Base-by-base conservation (phyloP, 2,797 vertebrate genomes). In the Mus minutoides region DNA sequence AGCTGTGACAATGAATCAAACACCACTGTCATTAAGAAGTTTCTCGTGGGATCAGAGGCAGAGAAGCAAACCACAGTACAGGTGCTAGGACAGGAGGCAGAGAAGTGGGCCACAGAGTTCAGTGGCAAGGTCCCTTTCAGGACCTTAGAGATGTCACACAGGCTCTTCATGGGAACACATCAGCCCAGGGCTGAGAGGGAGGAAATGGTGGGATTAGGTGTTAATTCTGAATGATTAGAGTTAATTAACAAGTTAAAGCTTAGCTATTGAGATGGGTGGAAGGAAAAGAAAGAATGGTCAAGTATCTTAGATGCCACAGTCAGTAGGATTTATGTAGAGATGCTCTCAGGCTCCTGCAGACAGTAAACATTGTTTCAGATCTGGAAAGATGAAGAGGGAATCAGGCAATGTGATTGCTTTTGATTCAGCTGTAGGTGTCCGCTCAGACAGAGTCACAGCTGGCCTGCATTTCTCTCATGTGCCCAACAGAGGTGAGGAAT, bases 361-460 rank as follows among this genome's bases (percentile, higher is more conserved):
- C 7, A 78, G 9, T 52, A 24, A 87, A 90, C 40, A 16, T 80
- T 60, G n/a, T 46, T 73, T 73, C 31, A 34, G 71, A 84, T 75
- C 88, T 76, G 84, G 67, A 75, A 71, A 56, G 73, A 93, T 11
- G 46, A 86, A 78, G 60, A 54, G 37, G 76, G 64, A 77, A 52
- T 86, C 77, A 87, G 91, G 60, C 83, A 37, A 88, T 83, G 21
- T 12, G 22, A n/a, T 67, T 0, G n/a, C 54, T 93, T 91, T 90
- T 80, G 90, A 80, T 71, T 80, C 49, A 84, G 80, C 71, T 49
- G 54, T 64, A 16, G 37, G 1, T 77, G 69, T 88, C 80, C 85
- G 79, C 80, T 89, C 93, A 95, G 75, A 56, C 43, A 31, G 82
- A 91, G 46, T 88, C 92, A 94, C 60, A 67, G 34, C 67, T 34